A percentile compares a stretch with the other conserved stretches of the same genome.
phyloP scores from a whole-genome alignment of 2,888 invertebrate species.

The Diogma glabrata region DNA sequence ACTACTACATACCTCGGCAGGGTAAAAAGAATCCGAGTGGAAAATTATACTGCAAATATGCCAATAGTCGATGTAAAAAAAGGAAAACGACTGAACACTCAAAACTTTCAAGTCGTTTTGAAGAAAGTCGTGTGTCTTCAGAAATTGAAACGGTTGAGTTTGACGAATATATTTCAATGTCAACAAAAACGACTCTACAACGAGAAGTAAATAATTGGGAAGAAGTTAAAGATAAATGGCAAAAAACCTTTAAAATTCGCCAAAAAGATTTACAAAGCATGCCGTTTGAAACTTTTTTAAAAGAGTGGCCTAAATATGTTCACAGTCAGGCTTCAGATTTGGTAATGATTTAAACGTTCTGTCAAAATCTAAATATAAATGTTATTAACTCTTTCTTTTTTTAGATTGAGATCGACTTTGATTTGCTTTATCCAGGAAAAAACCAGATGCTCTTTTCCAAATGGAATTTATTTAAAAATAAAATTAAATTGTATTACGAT shows the following conservation, averaged over 20 bases:
- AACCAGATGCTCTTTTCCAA: background rate
- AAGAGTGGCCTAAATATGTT: background rate
- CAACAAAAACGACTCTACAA: background rate
- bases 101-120: background rate
- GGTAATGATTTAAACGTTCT: constrained; percentile 1
- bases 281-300: background rate
- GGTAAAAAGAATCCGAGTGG: constrained; percentile 8
- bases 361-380: background rate
- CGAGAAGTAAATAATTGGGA: background rate
- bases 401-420: too few species aligned
- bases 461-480: constrained; percentile 1
- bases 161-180: background rate
- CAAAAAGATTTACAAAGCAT: background rate
- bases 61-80: background rate
- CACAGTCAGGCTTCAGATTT: background rate
- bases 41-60: constrained; percentile 5
- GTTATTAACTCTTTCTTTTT: background rate
- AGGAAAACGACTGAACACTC: background rate
- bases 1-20: constrained; percentile 4
- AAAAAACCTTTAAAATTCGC: background rate
- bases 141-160: background rate
- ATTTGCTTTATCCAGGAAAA: background rate
- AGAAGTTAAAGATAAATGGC: background rate
- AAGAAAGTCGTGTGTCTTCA: background rate
- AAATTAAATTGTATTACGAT: background rate